Conservation (phyloP, 2,888 invertebrate genomes). For the Amphiduros pacificus region DNA sequence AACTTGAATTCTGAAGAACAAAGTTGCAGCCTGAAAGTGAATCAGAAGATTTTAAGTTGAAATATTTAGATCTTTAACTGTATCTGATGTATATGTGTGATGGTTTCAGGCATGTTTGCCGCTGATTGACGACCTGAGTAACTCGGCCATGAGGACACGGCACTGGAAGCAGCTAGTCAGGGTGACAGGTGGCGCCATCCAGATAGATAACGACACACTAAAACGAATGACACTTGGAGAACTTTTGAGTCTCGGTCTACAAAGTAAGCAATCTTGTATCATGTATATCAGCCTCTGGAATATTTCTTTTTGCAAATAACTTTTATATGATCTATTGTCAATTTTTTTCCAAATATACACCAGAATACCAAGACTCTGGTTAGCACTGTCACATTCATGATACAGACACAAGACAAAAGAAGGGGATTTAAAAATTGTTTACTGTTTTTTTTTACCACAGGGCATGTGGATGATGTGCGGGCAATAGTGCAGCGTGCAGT, state of each 20-base stretch:
- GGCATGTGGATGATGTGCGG: constrained; percentile 57
- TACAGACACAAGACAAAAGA: too few species aligned
- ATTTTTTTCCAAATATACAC: too few species aligned
- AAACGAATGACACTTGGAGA: constrained; percentile 59
- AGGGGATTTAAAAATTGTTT: too few species aligned
- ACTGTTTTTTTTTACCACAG: constrained; percentile 34
- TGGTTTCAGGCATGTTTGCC: constrained; percentile 51
- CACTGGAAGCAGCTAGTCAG: constrained; percentile 60
- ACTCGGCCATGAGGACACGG: constrained; percentile 58
- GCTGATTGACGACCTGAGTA: constrained; percentile 57
- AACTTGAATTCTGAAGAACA: too few species aligned
- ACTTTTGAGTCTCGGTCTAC: constrained; percentile 56
- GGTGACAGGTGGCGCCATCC: constrained; percentile 56
- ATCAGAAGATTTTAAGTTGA: too few species aligned
- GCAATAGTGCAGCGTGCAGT: constrained; percentile 58
- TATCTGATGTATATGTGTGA: not conserved
- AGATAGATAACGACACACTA: constrained; percentile 56
- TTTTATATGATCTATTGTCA: too few species aligned
- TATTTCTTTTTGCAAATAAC: too few species aligned
- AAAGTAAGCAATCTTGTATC: constrained; percentile 54
- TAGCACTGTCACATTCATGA: too few species aligned
- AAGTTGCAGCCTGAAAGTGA: too few species aligned
- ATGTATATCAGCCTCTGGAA: too few species aligned
- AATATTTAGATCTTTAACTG: not conserved
- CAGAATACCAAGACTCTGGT: too few species aligned